Base-by-base conservation (phyloP, 1,140 invertebrate genomes). In the Cyclargus thomasi region DNA sequence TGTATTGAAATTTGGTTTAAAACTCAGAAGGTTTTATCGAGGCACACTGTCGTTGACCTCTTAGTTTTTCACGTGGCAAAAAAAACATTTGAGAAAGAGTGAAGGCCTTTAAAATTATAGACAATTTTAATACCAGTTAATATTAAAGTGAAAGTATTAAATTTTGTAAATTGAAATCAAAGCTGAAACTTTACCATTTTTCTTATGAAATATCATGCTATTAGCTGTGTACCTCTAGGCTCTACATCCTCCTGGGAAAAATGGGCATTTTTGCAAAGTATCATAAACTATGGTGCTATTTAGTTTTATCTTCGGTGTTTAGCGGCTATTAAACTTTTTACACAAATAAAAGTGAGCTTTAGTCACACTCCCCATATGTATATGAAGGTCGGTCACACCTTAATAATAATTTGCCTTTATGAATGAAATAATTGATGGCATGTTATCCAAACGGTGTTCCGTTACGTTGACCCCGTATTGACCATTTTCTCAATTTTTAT, bases 371-470 rank as follows among this genome's bases (percentile, higher is more conserved):
- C 55, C 55, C 55, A 21, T 59, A 59, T 59, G 55, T 22, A 59
- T 59, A 59, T 59, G 18, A 59, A 59, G 55, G 55, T 59, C 55
- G 55, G 55, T 59, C 55, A 59, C 55, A 59, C 55, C 20, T 59
- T 59, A 20, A 20, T 2, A 59, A 59, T 59, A 59, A 59, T 59
- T 59, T 21, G 55, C 11, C 55, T 59, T 59, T 59, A 59, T 59
- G 55, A 59, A 59, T 59, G 55, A 59, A 59, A 59, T 59, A 59
- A 59, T 59, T 59, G 55, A 59, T 21, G 17, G 55, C 20, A 20
- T 22, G 55, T 11, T 59, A 21, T 20, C 7, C 55, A 11, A 57
- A 20, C 55, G 1, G 55, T 11, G 53, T 55, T 55, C 55, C 55
- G 55, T 59, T 59, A 20, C 55, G 55, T 21, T 59, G 55, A 59